phyloP scores from a whole-genome alignment of 2,113 vertebrate genomes.

The Hypomesus transpacificus region DNA sequence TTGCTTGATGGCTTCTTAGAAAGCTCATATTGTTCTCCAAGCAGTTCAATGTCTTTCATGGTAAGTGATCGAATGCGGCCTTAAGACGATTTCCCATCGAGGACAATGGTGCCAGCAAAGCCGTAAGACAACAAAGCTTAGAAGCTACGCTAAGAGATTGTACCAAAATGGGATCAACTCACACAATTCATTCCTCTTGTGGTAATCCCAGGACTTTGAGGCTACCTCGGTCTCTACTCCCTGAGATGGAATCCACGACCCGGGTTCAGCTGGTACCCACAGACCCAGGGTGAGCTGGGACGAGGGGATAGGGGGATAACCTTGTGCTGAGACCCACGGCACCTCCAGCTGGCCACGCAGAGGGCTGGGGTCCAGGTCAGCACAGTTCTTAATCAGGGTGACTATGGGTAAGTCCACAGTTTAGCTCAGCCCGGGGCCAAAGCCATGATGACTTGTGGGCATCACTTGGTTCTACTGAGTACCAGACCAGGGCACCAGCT shows the following conservation, averaged over 20 bases:
- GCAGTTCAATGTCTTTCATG: conserved; percentile 10
- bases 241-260: conserved; percentile 12
- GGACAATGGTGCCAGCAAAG: conserved; percentile 19
- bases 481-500: conserved; percentile 59
- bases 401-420: conserved; percentile 62
- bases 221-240: conserved; percentile 29
- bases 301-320: conserved; percentile 56
- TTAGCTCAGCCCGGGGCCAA: conserved; percentile 38
- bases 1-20: conserved; percentile 11
- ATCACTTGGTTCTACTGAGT: conserved; percentile 39
- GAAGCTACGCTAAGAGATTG: conserved; percentile 24
- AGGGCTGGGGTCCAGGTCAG: conserved; percentile 59
- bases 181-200: conserved; percentile 39
- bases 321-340: conserved; percentile 47
- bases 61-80: conserved; percentile 14
- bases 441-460: conserved; percentile 22
- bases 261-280: conserved; percentile 19
- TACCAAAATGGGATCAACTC: conserved; percentile 28
- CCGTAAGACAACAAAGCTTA: conserved; percentile 18
- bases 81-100: conserved; percentile 27
- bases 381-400: conserved; percentile 60
- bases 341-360: conserved; percentile 60
- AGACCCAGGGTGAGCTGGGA: conserved; percentile 66
- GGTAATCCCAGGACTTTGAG: too few relatives aligned
- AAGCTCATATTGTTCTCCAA: conserved; percentile 7